A percentile compares a stretch with the other conserved stretches of the same genome.
Conservation (phyloP, 2,888 invertebrate genomes). For the Phaedon cochleariae region DNA sequence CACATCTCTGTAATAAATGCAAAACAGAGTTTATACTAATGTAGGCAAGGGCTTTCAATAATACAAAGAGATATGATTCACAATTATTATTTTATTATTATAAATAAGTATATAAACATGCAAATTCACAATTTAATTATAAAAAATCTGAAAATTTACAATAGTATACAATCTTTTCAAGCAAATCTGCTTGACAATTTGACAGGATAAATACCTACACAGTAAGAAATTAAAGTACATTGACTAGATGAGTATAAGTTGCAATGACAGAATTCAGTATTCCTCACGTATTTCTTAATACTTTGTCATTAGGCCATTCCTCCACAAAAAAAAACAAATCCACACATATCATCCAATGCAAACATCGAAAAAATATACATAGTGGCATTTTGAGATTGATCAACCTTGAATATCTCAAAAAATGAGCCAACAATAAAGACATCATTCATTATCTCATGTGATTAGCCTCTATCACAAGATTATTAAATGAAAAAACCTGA, state of each 20-base stretch:
- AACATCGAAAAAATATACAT: too few relatives aligned
- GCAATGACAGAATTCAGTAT: slow-evolving; percentile 34
- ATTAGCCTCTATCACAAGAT: too few relatives aligned
- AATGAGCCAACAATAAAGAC: too few relatives aligned
- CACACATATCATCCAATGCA: not conserved
- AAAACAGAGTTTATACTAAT: too few relatives aligned
- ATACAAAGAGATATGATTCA: too few relatives aligned
- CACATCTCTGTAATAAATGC: too few relatives aligned
- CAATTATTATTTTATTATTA: slow-evolving; percentile 34
- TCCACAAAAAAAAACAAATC: not conserved
- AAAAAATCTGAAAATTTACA: slow-evolving; percentile 42
- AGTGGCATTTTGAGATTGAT: too few relatives aligned
- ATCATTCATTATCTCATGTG: too few relatives aligned
- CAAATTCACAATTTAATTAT: slow-evolving; percentile 43
- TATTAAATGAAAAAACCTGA: too few relatives aligned
- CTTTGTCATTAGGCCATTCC: slow-evolving; percentile 31
- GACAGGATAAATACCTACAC: slow-evolving; percentile 43
- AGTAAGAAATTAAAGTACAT: slow-evolving; percentile 43
- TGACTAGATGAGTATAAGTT: slow-evolving; percentile 50
- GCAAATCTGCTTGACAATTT: slow-evolving; percentile 14
- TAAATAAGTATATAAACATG: slow-evolving; percentile 46
- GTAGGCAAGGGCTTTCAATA: too few relatives aligned
- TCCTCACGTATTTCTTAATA: slow-evolving; percentile 38
- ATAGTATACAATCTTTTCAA: slow-evolving; percentile 36
- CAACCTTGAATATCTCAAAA: too few relatives aligned